These are phyloP conservation scores for Neolamprologus cancellatus DNA, from an alignment of 2,113 vertebrate species.

Conservation along the genomic window DNA sequence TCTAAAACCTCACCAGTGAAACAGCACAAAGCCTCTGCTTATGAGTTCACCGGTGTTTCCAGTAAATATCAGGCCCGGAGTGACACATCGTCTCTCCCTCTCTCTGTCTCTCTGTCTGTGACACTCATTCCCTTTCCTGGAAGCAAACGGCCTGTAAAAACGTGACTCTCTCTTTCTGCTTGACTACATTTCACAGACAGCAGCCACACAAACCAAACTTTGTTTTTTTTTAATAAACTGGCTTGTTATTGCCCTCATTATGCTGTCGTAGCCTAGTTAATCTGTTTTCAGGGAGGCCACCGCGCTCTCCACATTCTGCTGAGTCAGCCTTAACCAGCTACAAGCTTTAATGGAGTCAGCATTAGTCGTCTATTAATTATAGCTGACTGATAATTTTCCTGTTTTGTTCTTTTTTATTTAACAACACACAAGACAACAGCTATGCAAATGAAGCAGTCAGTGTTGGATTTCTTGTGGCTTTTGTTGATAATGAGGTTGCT, in stretches of 20 bases:
- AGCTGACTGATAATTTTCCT: conserved; percentile 37
- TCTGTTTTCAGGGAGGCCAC: conserved; percentile 35
- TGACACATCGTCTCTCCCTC: conserved; percentile 19
- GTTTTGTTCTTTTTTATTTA: conserved; percentile 22
- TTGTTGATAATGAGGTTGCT: background rate
- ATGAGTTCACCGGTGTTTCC: conserved; percentile 34
- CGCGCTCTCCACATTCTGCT: background rate
- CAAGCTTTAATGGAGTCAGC: conserved; percentile 47
- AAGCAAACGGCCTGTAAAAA: conserved; percentile 8
- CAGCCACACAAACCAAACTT: conserved; percentile 1
- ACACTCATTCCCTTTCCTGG: conserved; percentile 43
- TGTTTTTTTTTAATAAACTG: conserved; percentile 16
- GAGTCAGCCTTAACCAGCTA: conserved; percentile 31
- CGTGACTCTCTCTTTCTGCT: background rate
- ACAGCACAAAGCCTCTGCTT: background rate
- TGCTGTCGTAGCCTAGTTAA: conserved; percentile 14
- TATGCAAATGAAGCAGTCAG: background rate
- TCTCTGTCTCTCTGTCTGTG: background rate
- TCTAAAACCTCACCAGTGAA: background rate
- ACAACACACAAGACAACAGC: background rate
- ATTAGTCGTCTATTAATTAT: conserved; percentile 45
- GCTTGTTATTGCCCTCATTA: conserved; percentile 39
- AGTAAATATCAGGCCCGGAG: conserved; percentile 8
- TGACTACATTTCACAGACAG: background rate
- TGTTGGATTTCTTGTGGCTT: background rate